Percentiles rank a stretch among this genome's conserved stretches.
These are phyloP conservation scores for Napeogenes inachia DNA, from an alignment of 2,888 invertebrate genomes.

Conservation along the genomic window DNA sequence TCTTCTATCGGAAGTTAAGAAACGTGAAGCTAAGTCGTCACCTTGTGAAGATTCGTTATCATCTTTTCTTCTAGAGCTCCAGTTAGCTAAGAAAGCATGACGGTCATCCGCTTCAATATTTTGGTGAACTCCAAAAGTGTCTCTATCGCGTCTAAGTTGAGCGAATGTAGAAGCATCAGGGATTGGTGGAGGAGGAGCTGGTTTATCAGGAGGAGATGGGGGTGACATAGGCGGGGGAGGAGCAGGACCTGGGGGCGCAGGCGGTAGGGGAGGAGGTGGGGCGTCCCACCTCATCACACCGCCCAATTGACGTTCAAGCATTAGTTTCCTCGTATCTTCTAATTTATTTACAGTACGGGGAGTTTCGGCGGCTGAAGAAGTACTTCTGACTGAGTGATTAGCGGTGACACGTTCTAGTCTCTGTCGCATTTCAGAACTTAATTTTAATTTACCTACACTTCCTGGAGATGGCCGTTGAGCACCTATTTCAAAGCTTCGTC, in stretches of 20 bases:
- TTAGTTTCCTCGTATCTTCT: conserved; percentile 89
- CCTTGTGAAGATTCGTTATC: conserved; percentile 57
- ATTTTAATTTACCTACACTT: conserved; percentile 92
- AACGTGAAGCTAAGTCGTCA: conserved; percentile 65
- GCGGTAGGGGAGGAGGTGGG: conserved; percentile 81
- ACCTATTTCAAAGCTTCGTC: conserved; percentile 87
- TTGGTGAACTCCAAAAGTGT: conserved; percentile 85
- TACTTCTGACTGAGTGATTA: conserved; percentile 89
- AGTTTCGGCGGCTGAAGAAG: conserved; percentile 83
- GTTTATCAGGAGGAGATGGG: conserved; percentile 73
- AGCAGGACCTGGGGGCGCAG: conserved; percentile 79
- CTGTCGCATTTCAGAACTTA: conserved; percentile 94
- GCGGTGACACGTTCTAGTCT: conserved; percentile 92
- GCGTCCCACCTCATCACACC: conserved; percentile 81
- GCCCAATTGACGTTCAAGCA: conserved; percentile 90
- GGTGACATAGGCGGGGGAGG: conserved; percentile 80
- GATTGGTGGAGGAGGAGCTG: conserved; percentile 81
- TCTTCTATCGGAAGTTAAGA: conserved; percentile 62
- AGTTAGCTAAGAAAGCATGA: conserved; percentile 71
- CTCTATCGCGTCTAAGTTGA: conserved; percentile 82
- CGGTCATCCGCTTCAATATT: conserved; percentile 78
- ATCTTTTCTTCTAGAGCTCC: conserved; percentile 67
- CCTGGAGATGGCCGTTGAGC: conserved; percentile 89
- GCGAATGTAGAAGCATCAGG: conserved; percentile 77
- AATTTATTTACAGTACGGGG: conserved; percentile 86